Evolutionary conservation across 2,797 vertebrate genomes (phyloP).

Genomic region (Rousettus madagascariensis): DNA sequence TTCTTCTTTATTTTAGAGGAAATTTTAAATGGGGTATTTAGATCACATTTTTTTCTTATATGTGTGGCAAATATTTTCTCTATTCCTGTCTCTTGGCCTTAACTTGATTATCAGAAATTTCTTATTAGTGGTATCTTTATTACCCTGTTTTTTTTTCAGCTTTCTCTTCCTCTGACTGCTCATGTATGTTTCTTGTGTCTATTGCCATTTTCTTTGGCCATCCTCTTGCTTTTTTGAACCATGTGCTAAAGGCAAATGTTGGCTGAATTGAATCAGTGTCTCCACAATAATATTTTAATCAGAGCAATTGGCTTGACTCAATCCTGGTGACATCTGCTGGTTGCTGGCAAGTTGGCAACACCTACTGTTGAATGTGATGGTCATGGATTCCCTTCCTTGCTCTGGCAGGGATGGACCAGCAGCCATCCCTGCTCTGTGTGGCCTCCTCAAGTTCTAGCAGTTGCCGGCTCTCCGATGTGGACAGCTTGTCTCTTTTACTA

Average conservation of each 20-base stretch:
- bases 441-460: background rate
- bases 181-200: background rate
- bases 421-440: background rate
- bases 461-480: background rate
- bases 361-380: background rate
- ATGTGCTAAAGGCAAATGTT: background rate
- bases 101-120: background rate
- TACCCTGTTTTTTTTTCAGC: background rate
- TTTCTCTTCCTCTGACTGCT: background rate
- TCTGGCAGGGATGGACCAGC: background rate
- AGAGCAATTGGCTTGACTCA: background rate
- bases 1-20: background rate
- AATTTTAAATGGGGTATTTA: background rate
- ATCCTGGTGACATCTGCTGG: slow-evolving; percentile 38
- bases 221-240: background rate
- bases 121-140: background rate
- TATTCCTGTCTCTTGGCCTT: background rate
- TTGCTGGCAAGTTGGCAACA: background rate
- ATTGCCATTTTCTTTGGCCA: background rate
- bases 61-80: background rate
- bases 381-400: background rate
- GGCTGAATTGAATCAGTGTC: background rate
- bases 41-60: background rate
- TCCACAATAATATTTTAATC: slow-evolving; percentile 46
- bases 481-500: background rate